phyloP scores from a whole-genome alignment of 2,113 vertebrate genomes.

The Anhinga anhinga region DNA sequence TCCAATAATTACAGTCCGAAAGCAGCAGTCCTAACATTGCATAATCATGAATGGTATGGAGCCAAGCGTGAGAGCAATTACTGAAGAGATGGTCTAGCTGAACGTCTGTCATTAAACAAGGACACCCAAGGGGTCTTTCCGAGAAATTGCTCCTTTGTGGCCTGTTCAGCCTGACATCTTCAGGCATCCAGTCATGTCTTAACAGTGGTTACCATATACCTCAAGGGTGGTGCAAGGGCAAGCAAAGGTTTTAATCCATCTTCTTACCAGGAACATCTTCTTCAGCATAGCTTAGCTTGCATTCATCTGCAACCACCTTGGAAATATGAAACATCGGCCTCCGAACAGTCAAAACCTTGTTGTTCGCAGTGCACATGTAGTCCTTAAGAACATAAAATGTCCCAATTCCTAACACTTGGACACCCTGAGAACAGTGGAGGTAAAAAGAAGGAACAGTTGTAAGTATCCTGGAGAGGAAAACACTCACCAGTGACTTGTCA shows the following conservation, averaged over 20 bases:
- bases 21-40: no score
- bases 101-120: not conserved
- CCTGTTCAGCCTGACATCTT: not conserved
- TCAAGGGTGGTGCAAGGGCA: not conserved
- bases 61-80: not conserved
- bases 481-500: not conserved
- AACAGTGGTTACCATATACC: accelerated
- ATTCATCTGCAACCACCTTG: not conserved
- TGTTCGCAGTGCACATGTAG: not conserved
- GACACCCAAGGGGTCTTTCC: not conserved
- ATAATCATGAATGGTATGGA: accelerated
- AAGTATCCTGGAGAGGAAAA: not conserved
- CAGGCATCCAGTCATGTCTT: not conserved
- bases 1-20: not conserved
- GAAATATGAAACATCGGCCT: not conserved
- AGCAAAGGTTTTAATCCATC: not conserved
- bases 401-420: not conserved
- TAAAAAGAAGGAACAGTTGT: not conserved
- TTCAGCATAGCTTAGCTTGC: not conserved
- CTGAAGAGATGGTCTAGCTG: not conserved
- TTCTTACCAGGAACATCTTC: not conserved
- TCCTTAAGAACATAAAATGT: not conserved
- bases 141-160: not conserved
- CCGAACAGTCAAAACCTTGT: not conserved
- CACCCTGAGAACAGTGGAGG: not conserved